phyloP scores from a whole-genome alignment of 2,113 vertebrate species.

The Tautogolabrus adspersus region DNA sequence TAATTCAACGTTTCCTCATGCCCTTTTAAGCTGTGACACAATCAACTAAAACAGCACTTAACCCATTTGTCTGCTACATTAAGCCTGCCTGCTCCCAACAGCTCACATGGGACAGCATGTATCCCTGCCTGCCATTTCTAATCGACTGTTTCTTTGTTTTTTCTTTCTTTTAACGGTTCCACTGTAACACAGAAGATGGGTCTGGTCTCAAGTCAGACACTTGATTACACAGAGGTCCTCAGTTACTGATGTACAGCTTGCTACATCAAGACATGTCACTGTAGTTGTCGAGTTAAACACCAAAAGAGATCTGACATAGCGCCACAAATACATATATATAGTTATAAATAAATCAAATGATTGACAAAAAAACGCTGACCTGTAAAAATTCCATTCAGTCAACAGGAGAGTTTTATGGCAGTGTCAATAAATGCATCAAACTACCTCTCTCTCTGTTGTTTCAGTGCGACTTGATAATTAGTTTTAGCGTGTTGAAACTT shows the following conservation, averaged over 20 bases:
- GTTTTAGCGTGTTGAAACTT: neutral
- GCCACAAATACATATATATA: too few species aligned
- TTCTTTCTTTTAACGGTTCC: constrained; percentile 8
- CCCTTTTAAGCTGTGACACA: constrained; percentile 44
- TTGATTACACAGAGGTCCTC: constrained; percentile 29
- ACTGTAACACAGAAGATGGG: constrained; percentile 22
- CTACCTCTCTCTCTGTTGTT: too few species aligned
- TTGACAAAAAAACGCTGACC: too few species aligned
- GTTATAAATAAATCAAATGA: too few species aligned
- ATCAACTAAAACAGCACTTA: constrained; percentile 52
- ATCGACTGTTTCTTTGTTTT: constrained; percentile 29
- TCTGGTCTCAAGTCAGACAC: constrained; percentile 40
- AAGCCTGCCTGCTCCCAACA: constrained; percentile 33
- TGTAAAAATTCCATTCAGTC: too few species aligned
- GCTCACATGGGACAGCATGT: constrained; percentile 46
- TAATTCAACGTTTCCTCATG: constrained; percentile 17
- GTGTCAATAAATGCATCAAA: too few species aligned
- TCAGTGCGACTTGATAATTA: too few species aligned
- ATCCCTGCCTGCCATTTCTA: constrained; percentile 47
- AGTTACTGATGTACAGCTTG: constrained; percentile 2
- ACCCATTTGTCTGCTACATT: constrained; percentile 61
- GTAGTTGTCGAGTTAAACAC: neutral
- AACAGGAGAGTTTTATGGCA: too few species aligned
- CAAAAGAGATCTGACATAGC: neutral
- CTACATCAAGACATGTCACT: neutral